Percentiles rank a stretch among this genome's conserved stretches.
Evolutionary conservation across 2,797 vertebrate species (phyloP).

Genomic region (Pseudochaenichthys georgianus): DNA sequence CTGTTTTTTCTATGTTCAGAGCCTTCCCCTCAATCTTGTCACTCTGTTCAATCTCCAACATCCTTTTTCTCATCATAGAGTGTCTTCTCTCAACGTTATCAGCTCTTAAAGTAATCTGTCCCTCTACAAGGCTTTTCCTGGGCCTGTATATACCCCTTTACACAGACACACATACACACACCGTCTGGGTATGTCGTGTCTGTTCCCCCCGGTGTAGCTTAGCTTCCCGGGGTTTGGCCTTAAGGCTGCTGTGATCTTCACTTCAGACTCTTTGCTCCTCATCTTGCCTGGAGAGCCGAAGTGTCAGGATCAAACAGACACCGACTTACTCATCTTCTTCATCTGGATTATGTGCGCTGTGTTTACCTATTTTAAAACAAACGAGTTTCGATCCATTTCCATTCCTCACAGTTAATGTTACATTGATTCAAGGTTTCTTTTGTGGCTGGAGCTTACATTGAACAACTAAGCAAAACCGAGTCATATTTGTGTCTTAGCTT

Average conservation of each 20-base stretch:
- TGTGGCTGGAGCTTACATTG: neutral
- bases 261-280: constrained; percentile 44
- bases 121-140: constrained; percentile 23
- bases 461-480: neutral
- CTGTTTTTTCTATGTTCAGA: constrained; percentile 24
- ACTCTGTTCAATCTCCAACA: constrained; percentile 30
- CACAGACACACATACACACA: constrained; percentile 12
- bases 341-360: neutral
- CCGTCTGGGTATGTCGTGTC: constrained; percentile 4
- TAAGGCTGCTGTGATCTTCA: constrained; percentile 61
- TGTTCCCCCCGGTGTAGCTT: constrained; percentile 33
- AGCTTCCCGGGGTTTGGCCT: constrained; percentile 51
- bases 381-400: neutral
- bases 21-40: constrained; percentile 25
- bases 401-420: neutral
- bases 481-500: neutral
- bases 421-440: constrained; percentile 43
- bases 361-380: constrained; percentile 9
- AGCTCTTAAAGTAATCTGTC: constrained; percentile 43
- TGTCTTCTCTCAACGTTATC: constrained; percentile 55
- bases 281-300: constrained; percentile 44
- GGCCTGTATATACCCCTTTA: neutral
- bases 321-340: constrained; percentile 2
- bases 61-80: constrained; percentile 53
- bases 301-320: constrained; percentile 31